These are phyloP conservation scores for Pygmarrhopalites habei DNA, from an alignment of 1,140 invertebrate species.

Conservation along the genomic window DNA sequence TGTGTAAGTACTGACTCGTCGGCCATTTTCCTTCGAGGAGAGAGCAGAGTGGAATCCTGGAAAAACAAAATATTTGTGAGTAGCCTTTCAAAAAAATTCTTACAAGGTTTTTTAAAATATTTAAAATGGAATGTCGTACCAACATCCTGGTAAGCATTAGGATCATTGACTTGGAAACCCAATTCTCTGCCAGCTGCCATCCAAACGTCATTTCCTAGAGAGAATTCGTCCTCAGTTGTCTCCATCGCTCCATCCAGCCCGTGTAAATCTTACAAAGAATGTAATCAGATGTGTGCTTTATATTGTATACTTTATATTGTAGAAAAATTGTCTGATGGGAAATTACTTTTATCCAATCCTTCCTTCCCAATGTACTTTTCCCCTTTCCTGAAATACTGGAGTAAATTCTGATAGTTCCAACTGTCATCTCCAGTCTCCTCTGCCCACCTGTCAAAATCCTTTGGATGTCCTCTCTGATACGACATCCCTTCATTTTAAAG, in stretches of 20 bases:
- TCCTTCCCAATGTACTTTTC: too few species aligned
- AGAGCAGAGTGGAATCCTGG: not conserved
- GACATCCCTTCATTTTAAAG: too few species aligned
- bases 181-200: constrained; percentile 17
- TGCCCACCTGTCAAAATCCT: too few species aligned
- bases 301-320: too few species aligned
- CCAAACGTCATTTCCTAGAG: not conserved
- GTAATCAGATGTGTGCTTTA: too few species aligned
- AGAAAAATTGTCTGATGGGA: too few species aligned
- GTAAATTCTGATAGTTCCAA: too few species aligned
- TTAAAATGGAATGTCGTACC: not conserved
- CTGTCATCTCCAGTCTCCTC: too few species aligned
- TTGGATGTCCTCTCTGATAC: too few species aligned
- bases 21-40: not conserved
- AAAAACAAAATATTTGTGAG: not conserved
- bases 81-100: not conserved
- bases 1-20: constrained; percentile 5
- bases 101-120: not conserved
- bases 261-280: not conserved
- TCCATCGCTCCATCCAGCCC: constrained; percentile 2
- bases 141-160: constrained; percentile 4
- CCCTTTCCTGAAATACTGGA: too few species aligned
- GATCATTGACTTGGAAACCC: constrained; percentile 7
- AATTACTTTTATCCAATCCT: too few species aligned
- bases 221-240: not conserved